These are phyloP conservation scores for Labeo rohita DNA, from an alignment of 2,113 vertebrate genomes.

Conservation along the genomic window DNA sequence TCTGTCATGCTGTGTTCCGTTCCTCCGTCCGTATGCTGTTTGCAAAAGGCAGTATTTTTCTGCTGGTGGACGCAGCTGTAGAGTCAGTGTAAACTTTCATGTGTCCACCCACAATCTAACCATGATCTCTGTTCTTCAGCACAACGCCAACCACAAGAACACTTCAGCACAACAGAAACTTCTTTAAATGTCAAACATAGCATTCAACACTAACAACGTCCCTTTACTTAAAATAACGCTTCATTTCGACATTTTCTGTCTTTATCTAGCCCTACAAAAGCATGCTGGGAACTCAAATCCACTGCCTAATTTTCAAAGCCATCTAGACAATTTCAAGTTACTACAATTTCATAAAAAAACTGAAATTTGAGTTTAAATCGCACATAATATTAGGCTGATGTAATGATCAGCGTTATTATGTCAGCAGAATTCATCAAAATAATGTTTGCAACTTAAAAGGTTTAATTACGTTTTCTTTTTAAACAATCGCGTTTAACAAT, in stretches of 20 bases:
- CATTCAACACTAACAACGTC: not conserved
- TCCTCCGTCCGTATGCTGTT: not conserved
- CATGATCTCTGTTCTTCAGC: not conserved
- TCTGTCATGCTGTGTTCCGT: not conserved
- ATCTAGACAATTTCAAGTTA: not conserved
- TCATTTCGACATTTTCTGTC: too few relatives aligned
- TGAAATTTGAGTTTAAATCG: too few relatives aligned
- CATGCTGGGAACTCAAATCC: not conserved
- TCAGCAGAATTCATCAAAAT: too few relatives aligned
- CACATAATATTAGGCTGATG: too few relatives aligned
- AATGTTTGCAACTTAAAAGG: too few relatives aligned
- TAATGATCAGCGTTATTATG: too few relatives aligned
- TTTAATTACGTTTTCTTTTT: too few relatives aligned
- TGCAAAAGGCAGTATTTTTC: not conserved
- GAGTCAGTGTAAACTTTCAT: not conserved
- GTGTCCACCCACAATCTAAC: not conserved
- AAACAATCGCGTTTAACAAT: too few relatives aligned
- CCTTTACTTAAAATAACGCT: not conserved
- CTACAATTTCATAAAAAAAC: not conserved
- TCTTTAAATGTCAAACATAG: constrained; percentile 1
- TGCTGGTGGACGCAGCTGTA: not conserved
- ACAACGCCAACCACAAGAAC: not conserved
- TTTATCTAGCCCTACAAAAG: not conserved
- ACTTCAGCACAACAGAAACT: not conserved
- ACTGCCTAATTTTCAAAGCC: not conserved